A percentile compares a stretch with the other conserved stretches of the same genome.
These are phyloP conservation scores for Hypocryptadius cinnamomeus DNA, from an alignment of 2,113 vertebrate species.

Conservation along the genomic window DNA sequence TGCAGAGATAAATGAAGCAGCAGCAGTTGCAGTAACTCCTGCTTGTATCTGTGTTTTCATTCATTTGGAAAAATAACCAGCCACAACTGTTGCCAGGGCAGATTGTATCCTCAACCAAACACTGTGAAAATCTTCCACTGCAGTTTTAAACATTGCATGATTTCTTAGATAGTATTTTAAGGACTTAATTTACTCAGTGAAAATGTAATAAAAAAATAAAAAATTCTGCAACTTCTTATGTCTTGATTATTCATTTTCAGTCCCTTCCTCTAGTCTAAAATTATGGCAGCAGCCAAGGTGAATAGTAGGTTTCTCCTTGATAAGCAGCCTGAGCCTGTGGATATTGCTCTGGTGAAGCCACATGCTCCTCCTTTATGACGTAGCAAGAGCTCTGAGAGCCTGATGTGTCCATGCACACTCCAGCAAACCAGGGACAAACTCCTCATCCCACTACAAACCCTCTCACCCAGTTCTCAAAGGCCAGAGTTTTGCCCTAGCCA, in stretches of 20 bases:
- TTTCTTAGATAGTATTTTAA: not conserved
- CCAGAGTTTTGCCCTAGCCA: not conserved
- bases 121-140: not conserved
- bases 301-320: not conserved
- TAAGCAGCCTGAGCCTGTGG: not conserved
- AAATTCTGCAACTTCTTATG: not conserved
- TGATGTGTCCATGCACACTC: accelerated
- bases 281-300: not conserved
- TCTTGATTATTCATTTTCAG: not conserved
- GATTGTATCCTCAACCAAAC: not conserved
- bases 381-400: not conserved
- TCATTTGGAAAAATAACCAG: slow-evolving; percentile 22
- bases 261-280: not conserved
- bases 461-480: not conserved
- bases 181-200: not conserved
- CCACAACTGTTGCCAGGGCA: not conserved
- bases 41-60: not conserved
- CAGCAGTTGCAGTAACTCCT: not conserved
- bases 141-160: not conserved
- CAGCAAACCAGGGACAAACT: not conserved
- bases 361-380: not conserved
- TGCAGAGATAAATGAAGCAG: slow-evolving; percentile 26
- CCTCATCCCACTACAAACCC: not conserved
- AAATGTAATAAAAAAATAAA: not conserved
- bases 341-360: not conserved